A percentile compares a stretch with the other conserved stretches of the same genome.
phyloP scores from a whole-genome alignment of 1,140 invertebrate genomes.

The Papilio polytes region DNA sequence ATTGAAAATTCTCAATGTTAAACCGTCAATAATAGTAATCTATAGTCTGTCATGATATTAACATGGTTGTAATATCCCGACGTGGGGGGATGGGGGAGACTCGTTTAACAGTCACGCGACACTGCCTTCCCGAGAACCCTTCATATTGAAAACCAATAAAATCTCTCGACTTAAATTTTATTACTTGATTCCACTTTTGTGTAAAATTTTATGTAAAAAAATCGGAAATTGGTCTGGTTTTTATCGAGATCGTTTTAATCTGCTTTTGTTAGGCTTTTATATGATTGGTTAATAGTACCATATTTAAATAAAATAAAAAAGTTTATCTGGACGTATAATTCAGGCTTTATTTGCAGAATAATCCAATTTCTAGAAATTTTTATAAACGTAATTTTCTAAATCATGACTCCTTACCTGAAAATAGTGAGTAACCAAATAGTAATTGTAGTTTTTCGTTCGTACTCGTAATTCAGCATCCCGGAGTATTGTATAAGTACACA shows the following conservation, averaged over 20 bases:
- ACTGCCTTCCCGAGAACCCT: not conserved
- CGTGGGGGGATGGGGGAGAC: not conserved
- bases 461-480: not conserved
- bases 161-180: slow-evolving; percentile 12
- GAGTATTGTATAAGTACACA: not conserved
- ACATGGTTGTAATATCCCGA: not conserved
- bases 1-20: not conserved
- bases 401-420: too few relatives aligned
- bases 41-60: not conserved
- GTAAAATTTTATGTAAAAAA: not conserved
- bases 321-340: not conserved
- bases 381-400: too few relatives aligned
- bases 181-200: slow-evolving; percentile 13
- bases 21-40: not conserved
- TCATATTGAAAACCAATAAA: slow-evolving; percentile 23
- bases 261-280: not conserved
- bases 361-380: not conserved
- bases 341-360: not conserved
- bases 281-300: not conserved
- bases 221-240: not conserved
- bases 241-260: not conserved
- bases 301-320: too few relatives aligned
- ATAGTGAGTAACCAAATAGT: too few relatives aligned
- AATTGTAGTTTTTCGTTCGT: not conserved
- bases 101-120: not conserved